Evolutionary conservation across 2,888 invertebrate genomes (phyloP), one percentile per base, ranked within the genome.

Genomic region (Rosalia funebris): DNA sequence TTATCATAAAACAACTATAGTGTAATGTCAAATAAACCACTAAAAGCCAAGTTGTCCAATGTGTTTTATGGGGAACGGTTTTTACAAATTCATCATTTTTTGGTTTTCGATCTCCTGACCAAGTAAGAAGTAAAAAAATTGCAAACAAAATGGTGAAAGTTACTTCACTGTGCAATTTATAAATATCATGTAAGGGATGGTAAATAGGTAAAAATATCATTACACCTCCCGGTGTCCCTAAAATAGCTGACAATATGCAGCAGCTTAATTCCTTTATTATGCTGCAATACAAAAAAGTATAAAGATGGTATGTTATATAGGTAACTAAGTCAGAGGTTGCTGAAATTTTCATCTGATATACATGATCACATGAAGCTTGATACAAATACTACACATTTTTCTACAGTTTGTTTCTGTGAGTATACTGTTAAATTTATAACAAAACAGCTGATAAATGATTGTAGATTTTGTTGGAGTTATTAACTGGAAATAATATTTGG

Each of bases 171-270:
- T 91, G 91, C 31, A 93, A 83, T 12, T 85, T 82, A 66, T 80
- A 83, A 10, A 85, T 77, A 75, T 93, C 92, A 76, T 92, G 92
- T 0, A 92, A 83, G 0, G 91, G 89, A 72, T 93, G 92, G 80
- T 93, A 93, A 63, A 92, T 81, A 0, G 89, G 86, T 10, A 91
- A 79, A 77, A 93, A 92, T 73, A 91, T 81, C 1, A 91, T 74
- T 0, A 91, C 86, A 0, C 92, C 92, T 0, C 89, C 87, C 1
- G 91, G 89, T 85, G 91, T 89, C 15, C 91, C 89, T 50, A 91
- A 79, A 1, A 89, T 66, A 0, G 86, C 85, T 0, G 91, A 84
- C 25, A 90, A 68, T 5, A 88, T 16, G 0, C 87, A 79, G 66
- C 85, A 84, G 0, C 84, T 50, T 12, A 86, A 67, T 79, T 89